Evolutionary conservation across 2,888 invertebrate species (phyloP).

Genomic region (Axea sp.): DNA sequence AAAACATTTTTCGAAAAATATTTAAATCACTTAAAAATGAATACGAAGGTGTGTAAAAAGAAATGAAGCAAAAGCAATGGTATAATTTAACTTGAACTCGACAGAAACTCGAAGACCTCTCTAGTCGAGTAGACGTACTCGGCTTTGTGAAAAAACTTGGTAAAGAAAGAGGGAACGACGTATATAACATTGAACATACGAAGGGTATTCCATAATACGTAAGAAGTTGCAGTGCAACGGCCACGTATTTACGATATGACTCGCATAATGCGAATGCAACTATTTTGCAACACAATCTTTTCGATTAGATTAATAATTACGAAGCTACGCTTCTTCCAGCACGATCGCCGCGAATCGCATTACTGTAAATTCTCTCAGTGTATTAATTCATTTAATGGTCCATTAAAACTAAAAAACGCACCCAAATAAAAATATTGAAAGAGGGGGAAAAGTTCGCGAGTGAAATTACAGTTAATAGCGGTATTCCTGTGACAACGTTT

Average conservation of each 20-base stretch:
- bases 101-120: conserved; percentile 51
- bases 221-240: conserved; percentile 65
- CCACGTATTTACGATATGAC: conserved; percentile 57
- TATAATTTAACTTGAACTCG: conserved; percentile 51
- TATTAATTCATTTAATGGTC: too few relatives aligned
- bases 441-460: too few relatives aligned
- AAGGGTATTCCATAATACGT: conserved; percentile 66
- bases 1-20: too few relatives aligned
- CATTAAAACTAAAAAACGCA: too few relatives aligned
- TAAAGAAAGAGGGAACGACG: conserved; percentile 58
- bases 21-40: too few relatives aligned
- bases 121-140: conserved; percentile 54
- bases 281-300: conserved; percentile 35
- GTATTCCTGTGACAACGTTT: conserved; percentile 1
- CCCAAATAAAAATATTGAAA: too few relatives aligned
- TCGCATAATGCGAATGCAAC: conserved; percentile 26
- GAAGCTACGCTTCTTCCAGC: background rate
- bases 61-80: conserved; percentile 41
- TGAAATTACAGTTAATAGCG: background rate
- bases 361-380: too few relatives aligned
- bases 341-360: conserved; percentile 2
- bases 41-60: too few relatives aligned
- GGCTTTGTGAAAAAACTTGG: conserved; percentile 65
- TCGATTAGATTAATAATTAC: conserved; percentile 36
- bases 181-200: too few relatives aligned